A percentile compares a stretch with the other conserved stretches of the same genome.
Evolutionary conservation across 2,797 vertebrate genomes (phyloP).

Genomic region (Babyrousa celebensis): DNA sequence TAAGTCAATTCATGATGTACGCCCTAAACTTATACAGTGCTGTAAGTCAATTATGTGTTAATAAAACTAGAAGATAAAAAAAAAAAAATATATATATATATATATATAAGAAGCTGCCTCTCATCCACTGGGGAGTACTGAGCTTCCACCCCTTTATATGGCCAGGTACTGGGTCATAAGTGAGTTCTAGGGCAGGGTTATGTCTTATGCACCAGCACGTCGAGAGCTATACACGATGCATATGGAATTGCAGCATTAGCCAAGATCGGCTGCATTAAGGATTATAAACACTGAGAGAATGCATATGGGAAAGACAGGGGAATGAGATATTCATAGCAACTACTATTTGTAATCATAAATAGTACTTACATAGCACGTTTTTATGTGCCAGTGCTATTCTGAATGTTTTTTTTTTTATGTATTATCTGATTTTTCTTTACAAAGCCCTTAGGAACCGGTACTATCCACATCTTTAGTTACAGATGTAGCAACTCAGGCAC

Average conservation of each 20-base stretch:
- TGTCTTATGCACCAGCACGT: neutral
- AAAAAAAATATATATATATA: neutral
- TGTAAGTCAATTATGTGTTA: neutral
- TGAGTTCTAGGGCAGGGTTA: neutral
- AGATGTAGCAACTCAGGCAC: constrained; percentile 14
- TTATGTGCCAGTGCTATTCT: neutral
- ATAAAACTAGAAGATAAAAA: neutral
- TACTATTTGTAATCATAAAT: neutral
- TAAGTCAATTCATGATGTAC: neutral
- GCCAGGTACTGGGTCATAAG: neutral
- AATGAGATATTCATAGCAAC: neutral
- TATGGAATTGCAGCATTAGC: neutral
- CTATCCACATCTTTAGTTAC: neutral
- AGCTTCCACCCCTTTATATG: neutral
- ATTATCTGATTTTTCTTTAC: constrained; percentile 34
- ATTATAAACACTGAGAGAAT: neutral
- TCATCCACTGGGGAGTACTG: neutral
- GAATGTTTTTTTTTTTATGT: constrained; percentile 16
- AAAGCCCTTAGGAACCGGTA: neutral
- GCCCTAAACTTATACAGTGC: neutral
- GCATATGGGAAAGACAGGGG: neutral
- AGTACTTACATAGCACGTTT: neutral
- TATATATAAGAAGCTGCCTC: neutral
- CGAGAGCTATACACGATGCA: neutral
- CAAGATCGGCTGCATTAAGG: constrained; percentile 34